Conservation (phyloP, 2,113 vertebrate genomes). For the Aegotheles bennettii region DNA sequence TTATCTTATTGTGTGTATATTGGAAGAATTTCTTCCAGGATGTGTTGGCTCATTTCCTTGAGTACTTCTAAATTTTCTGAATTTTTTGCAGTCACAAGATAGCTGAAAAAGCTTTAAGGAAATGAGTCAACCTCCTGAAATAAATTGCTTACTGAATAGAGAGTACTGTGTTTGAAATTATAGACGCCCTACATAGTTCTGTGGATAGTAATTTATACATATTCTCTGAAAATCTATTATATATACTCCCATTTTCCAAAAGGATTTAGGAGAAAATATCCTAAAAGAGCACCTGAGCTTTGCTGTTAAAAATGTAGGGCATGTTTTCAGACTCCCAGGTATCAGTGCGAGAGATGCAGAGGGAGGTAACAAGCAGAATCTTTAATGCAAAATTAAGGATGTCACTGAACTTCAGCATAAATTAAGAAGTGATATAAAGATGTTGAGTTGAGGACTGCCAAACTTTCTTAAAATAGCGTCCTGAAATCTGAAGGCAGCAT, state of each 20-base stretch:
- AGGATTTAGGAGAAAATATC: not conserved
- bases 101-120: slow-evolving; percentile 64
- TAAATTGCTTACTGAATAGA: slow-evolving; percentile 51
- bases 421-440: not conserved
- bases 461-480: not conserved
- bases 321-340: not conserved
- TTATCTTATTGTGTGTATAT: slow-evolving; percentile 53
- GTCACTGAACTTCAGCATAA: not conserved
- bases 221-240: not conserved
- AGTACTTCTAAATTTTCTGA: slow-evolving; percentile 59
- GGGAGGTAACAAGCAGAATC: not conserved
- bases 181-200: slow-evolving; percentile 12
- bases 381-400: not conserved
- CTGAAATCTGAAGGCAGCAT: not conserved
- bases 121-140: slow-evolving; percentile 74
- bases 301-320: not conserved
- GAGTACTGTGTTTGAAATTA: slow-evolving; percentile 46
- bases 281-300: not conserved
- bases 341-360: fast-evolving
- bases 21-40: slow-evolving; percentile 68
- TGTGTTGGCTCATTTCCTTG: slow-evolving; percentile 76
- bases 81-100: slow-evolving; percentile 66
- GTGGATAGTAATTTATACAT: not conserved
- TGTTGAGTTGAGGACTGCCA: not conserved
- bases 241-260: not conserved